phyloP scores from a whole-genome alignment of 2,888 invertebrate genomes.

The Acrobasis suavella region DNA sequence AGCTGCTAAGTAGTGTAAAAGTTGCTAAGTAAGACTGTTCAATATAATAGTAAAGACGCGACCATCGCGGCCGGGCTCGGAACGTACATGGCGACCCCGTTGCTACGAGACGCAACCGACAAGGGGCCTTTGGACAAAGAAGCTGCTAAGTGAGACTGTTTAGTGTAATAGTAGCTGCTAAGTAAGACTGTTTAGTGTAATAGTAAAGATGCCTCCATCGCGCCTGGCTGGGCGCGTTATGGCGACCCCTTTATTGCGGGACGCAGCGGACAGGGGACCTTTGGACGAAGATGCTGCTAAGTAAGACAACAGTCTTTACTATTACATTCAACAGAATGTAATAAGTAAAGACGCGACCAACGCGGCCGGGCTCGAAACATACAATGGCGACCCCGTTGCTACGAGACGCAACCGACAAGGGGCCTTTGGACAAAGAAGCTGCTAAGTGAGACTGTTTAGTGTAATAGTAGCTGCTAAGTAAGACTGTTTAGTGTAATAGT shows the following conservation, averaged over 20 bases:
- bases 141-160: constrained; percentile 65
- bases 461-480: no score
- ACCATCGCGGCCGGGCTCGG: constrained; percentile 96
- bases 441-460: constrained; percentile 61
- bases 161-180: constrained; percentile 53
- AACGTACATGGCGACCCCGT: constrained; percentile 93
- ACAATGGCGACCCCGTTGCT: constrained; percentile 94
- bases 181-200: no score
- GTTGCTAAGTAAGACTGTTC: no score
- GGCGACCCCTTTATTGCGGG: constrained; percentile 92
- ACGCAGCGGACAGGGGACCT: constrained; percentile 85
- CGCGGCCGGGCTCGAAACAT: constrained; percentile 95
- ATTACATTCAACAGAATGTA: no score
- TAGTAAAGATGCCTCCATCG: no score
- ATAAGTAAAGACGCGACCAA: constrained; percentile 92
- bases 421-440: constrained; percentile 73
- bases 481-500: no score
- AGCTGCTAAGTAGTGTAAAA: no score
- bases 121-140: constrained; percentile 80
- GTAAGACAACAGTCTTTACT: constrained; percentile 42
- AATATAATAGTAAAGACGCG: no score
- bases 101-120: constrained; percentile 89
- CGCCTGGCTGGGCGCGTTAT: no score
- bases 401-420: constrained; percentile 87
- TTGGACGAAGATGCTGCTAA: constrained; percentile 76